Conservation (phyloP, 2,888 invertebrate genomes). For the Zygaena filipendulae region DNA sequence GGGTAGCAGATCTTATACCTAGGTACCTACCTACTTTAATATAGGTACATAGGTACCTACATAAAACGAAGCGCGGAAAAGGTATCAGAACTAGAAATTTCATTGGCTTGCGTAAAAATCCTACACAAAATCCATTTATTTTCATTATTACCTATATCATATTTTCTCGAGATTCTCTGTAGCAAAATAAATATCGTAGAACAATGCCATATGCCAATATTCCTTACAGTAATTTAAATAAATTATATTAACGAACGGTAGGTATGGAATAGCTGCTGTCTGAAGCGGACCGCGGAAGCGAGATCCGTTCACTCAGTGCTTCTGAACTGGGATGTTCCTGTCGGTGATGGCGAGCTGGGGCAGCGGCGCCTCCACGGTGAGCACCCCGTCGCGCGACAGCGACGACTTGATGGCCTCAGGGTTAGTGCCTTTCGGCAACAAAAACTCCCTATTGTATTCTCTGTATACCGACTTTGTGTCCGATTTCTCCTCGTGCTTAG, state of each 20-base stretch:
- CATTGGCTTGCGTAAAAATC: no score
- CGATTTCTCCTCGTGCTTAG: conserved; percentile 98
- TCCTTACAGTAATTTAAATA: conserved; percentile 56
- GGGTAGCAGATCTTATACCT: no score
- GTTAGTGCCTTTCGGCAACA: conserved; percentile 96
- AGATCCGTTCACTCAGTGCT: conserved; percentile 42
- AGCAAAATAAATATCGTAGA: conserved; percentile 46
- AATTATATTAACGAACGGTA: conserved; percentile 62
- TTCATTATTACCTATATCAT: no score
- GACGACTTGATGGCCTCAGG: conserved; percentile 97
- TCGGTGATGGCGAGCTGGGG: conserved; percentile 86
- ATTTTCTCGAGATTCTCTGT: conserved; percentile 61
- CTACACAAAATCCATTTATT: no score
- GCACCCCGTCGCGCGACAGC: conserved; percentile 94
- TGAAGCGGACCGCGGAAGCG: conserved; percentile 26
- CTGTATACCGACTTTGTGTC: conserved; percentile 97
- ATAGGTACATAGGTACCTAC: no score
- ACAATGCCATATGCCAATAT: conserved; percentile 49
- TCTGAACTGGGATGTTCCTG: conserved; percentile 84
- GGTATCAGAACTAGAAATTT: no score
- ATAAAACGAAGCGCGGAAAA: no score
- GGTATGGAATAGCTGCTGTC: conserved; percentile 63
- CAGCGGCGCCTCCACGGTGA: conserved; percentile 96
- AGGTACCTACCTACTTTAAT: no score
- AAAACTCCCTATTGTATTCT: conserved; percentile 98